A percentile compares a stretch with the other conserved stretches of the same genome.
phyloP scores from a whole-genome alignment of 30 jellyfish, hydroid and myxozoan genomes.

The Cassiopea andromeda region DNA sequence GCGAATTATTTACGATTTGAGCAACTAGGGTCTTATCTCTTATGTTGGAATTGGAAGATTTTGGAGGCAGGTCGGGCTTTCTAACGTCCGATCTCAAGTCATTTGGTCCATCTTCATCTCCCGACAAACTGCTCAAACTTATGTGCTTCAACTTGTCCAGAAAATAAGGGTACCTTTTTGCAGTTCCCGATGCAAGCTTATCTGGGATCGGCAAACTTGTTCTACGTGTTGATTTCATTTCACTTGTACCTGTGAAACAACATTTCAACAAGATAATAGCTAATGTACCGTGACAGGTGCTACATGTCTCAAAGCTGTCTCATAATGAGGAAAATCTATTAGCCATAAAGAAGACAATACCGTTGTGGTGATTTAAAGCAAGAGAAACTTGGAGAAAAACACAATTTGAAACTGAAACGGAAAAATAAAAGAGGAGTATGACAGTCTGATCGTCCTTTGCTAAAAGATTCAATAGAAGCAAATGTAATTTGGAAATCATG shows the following conservation, averaged over 20 bases:
- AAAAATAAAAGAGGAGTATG: no score
- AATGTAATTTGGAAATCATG: no score
- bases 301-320: no score
- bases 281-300: no score
- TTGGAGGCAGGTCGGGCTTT: neutral
- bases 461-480: no score
- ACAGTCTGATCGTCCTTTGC: no score
- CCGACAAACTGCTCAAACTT: slow-evolving; percentile 1
- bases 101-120: neutral
- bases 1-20: neutral
- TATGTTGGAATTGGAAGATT: neutral
- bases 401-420: no score
- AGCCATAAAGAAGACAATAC: no score
- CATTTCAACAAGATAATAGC: neutral
- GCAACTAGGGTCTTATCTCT: neutral
- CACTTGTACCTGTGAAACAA: neutral
- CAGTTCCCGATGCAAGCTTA: slow-evolving; percentile 49
- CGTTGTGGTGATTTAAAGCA: no score
- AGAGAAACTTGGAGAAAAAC: no score
- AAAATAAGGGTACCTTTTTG: slow-evolving; percentile 33
- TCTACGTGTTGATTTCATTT: neutral
- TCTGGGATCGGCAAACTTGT: slow-evolving; percentile 49
- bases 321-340: no score
- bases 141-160: slow-evolving; percentile 7
- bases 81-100: neutral